Base-by-base conservation (phyloP, 2,888 invertebrate species). In the Spilarctia lutea region DNA sequence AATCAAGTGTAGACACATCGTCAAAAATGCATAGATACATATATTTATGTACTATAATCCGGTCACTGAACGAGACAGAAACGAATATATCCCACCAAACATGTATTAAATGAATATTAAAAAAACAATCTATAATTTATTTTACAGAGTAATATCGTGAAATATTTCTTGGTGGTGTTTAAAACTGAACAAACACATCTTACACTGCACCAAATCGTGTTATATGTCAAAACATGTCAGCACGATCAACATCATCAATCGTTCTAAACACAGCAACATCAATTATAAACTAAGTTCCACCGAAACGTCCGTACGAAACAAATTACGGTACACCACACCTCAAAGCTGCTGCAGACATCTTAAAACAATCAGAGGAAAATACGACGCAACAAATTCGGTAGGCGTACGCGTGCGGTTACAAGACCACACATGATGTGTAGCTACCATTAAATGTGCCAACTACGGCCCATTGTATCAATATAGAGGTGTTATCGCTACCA, bases 401-500 rank as follows among this genome's bases (percentile, higher is more conserved):
- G 60, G 24, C 71, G 75, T 74, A 77, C 67, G 67, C 68, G 67
- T 65, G 60, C 69, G 27, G 68, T 35, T 75, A 75, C 76, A 65
- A 75, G 84, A 83, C 84, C 85, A 84, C 84, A 85, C 85, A 65
- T 68, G 30, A 65, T 74, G 18, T 63, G 70, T 48, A 65, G 42
- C 68, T 77, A 65, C 77, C 79, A 81, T 81, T 81, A 81, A 86
- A 81, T 75, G 75, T 72, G 76, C 78, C 83, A 80, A 79, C 79
- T 81, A 78, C 33, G 77, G 83, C 70, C 65, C 42, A 70, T 65
- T 77, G 75, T 78, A 80, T 68, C 16, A 73, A 79, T 80, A 75
- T 39, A 75, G 79, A 79, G 68, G 77, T 82, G 79, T 84, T 84
- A 86, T 84, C 83, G 70, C 78, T 42, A 79, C 80, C 74, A 84